A percentile compares a stretch with the other conserved stretches of the same genome.
Conservation (phyloP, 2,113 vertebrate genomes). For the Gambusia holbrooki region DNA sequence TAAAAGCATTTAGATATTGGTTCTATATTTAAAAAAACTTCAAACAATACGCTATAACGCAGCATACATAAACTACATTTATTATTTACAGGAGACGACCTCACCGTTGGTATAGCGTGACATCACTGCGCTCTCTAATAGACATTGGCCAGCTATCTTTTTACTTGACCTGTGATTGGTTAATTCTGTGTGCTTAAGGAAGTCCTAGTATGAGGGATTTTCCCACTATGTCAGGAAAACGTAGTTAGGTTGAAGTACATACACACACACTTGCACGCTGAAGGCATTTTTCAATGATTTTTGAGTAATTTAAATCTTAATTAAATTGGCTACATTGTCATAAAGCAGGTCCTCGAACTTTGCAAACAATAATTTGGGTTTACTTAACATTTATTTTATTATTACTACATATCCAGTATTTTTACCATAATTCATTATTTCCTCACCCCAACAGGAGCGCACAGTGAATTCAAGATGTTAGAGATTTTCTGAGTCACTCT, state of each 20-base stretch:
- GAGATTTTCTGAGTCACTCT: too few species aligned
- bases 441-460: too few species aligned
- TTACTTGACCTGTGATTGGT: constrained; percentile 56
- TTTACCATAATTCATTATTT: background rate
- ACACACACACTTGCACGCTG: background rate
- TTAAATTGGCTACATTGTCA: background rate
- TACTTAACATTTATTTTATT: background rate
- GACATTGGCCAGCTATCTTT: constrained; percentile 42
- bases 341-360: background rate
- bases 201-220: constrained; percentile 72
- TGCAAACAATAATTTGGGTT: background rate
- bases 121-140: background rate
- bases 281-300: background rate
- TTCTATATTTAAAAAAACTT: constrained; percentile 23
- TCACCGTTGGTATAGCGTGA: constrained; percentile 25
- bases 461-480: too few species aligned
- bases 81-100: constrained; percentile 74
- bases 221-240: constrained; percentile 57
- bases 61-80: constrained; percentile 50
- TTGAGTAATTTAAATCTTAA: background rate
- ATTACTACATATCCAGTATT: background rate
- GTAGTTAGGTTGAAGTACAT: constrained; percentile 69
- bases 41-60: constrained; percentile 44
- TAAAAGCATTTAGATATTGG: constrained; percentile 32
- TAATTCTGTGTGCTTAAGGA: constrained; percentile 16